These are phyloP conservation scores for Alligator sinensis DNA, from an alignment of 2,113 vertebrate species.

Conservation along the genomic window DNA sequence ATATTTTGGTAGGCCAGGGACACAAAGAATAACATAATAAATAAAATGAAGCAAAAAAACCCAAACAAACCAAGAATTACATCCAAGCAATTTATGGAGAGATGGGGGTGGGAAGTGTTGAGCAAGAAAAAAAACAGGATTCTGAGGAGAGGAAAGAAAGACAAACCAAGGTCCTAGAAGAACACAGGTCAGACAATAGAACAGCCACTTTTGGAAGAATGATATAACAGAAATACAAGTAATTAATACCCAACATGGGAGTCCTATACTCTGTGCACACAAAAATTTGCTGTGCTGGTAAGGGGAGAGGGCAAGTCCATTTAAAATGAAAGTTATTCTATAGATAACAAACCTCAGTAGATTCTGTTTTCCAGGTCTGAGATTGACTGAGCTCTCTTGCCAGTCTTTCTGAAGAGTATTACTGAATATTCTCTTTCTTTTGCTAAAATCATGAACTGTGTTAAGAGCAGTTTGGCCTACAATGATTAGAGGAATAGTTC, in stretches of 20 bases:
- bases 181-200: neutral
- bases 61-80: fast-evolving
- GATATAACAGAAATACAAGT: neutral
- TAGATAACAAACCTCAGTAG: no score
- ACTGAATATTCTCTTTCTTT: neutral
- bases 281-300: no score
- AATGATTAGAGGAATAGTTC: neutral
- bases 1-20: neutral
- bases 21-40: neutral
- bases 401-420: no score
- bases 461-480: neutral
- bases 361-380: no score
- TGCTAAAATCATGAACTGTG: neutral
- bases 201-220: neutral
- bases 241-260: no score
- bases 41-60: neutral
- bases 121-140: neutral
- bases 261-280: no score
- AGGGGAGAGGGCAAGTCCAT: no score
- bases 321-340: no score
- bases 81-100: neutral
- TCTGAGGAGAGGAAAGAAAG: neutral
- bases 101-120: fast-evolving
- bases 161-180: fast-evolving
- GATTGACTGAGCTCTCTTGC: no score